These are phyloP conservation scores for Aleiodes testaceus DNA, from an alignment of 2,888 invertebrate species.

Conservation along the genomic window DNA sequence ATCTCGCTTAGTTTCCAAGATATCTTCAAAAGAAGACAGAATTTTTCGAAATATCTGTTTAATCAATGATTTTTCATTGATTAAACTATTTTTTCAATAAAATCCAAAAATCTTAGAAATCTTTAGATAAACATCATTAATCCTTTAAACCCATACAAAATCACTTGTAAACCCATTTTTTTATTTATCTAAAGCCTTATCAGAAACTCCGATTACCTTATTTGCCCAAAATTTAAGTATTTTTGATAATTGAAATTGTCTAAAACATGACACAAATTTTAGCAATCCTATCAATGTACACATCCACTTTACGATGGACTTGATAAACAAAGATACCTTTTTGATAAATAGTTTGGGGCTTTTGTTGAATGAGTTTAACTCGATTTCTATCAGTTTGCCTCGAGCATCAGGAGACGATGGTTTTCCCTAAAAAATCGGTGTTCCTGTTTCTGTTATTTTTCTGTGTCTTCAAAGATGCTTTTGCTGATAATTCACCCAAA, in stretches of 20 bases:
- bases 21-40: no score
- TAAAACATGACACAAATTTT: conserved; percentile 9
- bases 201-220: background rate
- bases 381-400: conserved; percentile 20
- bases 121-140: no score
- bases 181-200: background rate
- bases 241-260: background rate
- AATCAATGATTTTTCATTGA: no score
- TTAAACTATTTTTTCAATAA: no score
- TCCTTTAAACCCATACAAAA: no score
- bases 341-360: background rate
- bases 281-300: background rate
- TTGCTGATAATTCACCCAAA: background rate
- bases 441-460: background rate
- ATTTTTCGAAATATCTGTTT: no score
- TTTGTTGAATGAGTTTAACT: background rate
- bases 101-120: no score
- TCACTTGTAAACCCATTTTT: background rate
- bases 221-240: no score
- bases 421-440: background rate
- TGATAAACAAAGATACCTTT: background rate
- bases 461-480: background rate
- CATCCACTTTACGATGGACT: background rate
- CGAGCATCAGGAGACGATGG: conserved; percentile 40
- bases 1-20: no score